Base-by-base conservation (phyloP, 1,140 invertebrate species). In the Scaptomyza graminum region DNA sequence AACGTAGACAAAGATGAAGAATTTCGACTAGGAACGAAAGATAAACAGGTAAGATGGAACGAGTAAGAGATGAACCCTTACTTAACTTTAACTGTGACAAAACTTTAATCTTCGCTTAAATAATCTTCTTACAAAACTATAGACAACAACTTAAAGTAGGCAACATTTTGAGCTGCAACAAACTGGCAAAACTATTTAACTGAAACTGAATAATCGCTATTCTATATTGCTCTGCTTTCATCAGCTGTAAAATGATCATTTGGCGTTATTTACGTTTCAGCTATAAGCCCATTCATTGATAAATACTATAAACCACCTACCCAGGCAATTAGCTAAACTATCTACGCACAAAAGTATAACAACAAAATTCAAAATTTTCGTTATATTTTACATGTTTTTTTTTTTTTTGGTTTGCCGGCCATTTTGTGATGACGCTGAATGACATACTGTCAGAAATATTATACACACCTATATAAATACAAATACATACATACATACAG, bases 401-500 rank as follows among this genome's bases (percentile, higher is more conserved):
- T 64, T 64, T 74, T n/a, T 16, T 59, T 51, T 77, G 68, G 68
- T 64, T 60, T 76, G 12, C 57, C 81, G 51, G 83, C 82, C 82
- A 88, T 87, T 57, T 82, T 85, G 81, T 72, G 82, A 76, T 88
- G 82, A 78, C 83, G 78, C 56, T 9, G 50, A 55, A 64, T 54
- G 76, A 61, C 60, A 55, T 34, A 52, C 65, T 61, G 59, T 65
- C 60, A 52, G 46, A 31, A 31, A 31, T 31, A 31, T 1, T 22
- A 46, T 25, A 37, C 28, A 62, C 47, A 57, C 41, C 28, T 2
- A 12, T 12, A 18, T 28, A 52, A 22, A 1, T 3, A 59, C 28
- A 37, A 5, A 44, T 25, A 59, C 13, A 31, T 18, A 22, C 16
- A 41, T 5, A 8, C 0, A 55, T 12, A 55, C 18, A 34, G 39